Conservation (phyloP, 2,888 invertebrate species). For the Pomacea canaliculata region DNA sequence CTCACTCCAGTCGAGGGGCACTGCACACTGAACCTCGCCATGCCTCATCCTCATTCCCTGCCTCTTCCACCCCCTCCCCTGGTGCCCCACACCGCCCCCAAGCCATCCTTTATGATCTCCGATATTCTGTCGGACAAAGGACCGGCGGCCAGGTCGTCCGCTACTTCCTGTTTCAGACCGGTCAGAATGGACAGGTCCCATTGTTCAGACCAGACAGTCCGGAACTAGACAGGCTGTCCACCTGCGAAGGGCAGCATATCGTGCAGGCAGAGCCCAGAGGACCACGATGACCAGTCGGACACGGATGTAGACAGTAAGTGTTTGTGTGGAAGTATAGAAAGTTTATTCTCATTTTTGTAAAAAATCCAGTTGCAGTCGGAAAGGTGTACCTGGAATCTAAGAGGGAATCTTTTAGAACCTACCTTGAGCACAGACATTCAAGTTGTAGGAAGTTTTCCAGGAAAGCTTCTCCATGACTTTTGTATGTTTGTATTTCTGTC, state of each 20-base stretch:
- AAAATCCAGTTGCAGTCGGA: too few relatives aligned
- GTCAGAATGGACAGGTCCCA: background rate
- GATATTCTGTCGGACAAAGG: slow-evolving; percentile 13
- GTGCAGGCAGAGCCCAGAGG: slow-evolving; percentile 17
- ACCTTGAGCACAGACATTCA: too few relatives aligned
- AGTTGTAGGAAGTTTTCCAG: too few relatives aligned
- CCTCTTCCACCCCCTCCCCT: background rate
- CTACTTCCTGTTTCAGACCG: background rate
- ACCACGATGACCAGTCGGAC: slow-evolving; percentile 1
- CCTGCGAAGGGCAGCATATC: slow-evolving; percentile 10
- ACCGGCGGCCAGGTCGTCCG: background rate
- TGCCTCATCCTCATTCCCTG: background rate
- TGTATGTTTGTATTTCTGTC: too few relatives aligned
- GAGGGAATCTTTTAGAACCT: too few relatives aligned
- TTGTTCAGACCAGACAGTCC: background rate
- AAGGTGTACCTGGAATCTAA: too few relatives aligned
- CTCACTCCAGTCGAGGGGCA: background rate
- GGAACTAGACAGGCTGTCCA: background rate
- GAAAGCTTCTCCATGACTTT: too few relatives aligned
- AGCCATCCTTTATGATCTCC: slow-evolving; percentile 21
- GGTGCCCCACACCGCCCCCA: slow-evolving; percentile 3
- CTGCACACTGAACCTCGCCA: background rate
- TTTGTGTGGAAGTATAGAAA: too few relatives aligned
- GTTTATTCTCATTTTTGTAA: too few relatives aligned
- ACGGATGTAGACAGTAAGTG: slow-evolving; percentile 4